Percentiles rank a stretch among this genome's conserved stretches.
phyloP scores from a whole-genome alignment of 2,888 invertebrate genomes.

The Epistrophe eligans region DNA sequence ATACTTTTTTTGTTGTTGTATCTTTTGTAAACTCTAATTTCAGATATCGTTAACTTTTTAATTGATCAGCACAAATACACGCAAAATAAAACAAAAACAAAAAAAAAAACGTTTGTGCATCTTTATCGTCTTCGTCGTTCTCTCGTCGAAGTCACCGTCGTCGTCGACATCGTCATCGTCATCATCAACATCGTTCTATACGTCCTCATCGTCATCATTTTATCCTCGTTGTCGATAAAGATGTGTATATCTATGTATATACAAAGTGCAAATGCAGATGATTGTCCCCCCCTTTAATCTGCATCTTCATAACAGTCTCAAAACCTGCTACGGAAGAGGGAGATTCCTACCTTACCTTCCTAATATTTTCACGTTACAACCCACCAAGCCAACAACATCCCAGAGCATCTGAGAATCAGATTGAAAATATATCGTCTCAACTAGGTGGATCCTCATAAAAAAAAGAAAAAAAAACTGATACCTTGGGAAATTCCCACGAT shows the following conservation, averaged over 20 bases:
- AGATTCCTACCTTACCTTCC: constrained; percentile 51
- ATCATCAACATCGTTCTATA: constrained; percentile 17
- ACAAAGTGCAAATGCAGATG: constrained; percentile 67
- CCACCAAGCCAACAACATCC: constrained; percentile 45
- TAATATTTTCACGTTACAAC: constrained; percentile 69
- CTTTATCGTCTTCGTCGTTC: constrained; percentile 60
- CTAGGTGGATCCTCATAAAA: constrained; percentile 51
- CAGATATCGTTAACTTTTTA: constrained; percentile 76
- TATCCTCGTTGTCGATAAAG: constrained; percentile 25
- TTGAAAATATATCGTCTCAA: constrained; percentile 54
- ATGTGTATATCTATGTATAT: neutral
- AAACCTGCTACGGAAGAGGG: constrained; percentile 45
- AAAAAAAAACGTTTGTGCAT: constrained; percentile 56
- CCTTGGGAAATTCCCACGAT: constrained; percentile 69
- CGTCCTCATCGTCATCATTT: constrained; percentile 40
- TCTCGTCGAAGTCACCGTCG: neutral
- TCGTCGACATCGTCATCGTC: constrained; percentile 7
- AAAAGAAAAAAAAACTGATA: constrained; percentile 28
- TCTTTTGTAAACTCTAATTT: constrained; percentile 72
- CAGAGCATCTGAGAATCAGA: constrained; percentile 25
- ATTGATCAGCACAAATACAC: constrained; percentile 70
- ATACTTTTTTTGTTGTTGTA: constrained; percentile 33
- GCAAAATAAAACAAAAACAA: constrained; percentile 21
- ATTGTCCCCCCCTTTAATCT: constrained; percentile 20
- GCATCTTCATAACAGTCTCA: neutral